Evolutionary conservation across 2,797 vertebrate species (phyloP), one percentile per base, ranked within the genome.

Genomic region (Loris lydekkerianus): DNA sequence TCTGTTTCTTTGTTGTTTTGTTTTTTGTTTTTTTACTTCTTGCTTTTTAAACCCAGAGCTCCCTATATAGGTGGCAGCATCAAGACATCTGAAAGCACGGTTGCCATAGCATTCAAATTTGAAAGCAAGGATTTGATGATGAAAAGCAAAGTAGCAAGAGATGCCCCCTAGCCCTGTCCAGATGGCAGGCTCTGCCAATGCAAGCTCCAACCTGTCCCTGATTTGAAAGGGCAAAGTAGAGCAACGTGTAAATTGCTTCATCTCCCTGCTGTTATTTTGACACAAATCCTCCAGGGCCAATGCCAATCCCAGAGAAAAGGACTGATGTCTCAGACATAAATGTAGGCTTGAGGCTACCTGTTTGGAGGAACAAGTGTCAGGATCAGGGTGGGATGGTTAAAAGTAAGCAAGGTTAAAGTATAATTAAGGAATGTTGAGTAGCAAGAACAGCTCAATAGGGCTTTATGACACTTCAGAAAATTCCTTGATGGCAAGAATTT

Each of bases 201-300:
- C 91, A 73, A 78, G 96, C 75, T 93, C 89, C 86, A 72, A 49
- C 92, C 95, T 94, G 95, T 65, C 89, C 91, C 80, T 37, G 86
- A 80, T 94, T 76, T 82, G 87, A 86, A 96, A 97, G 91, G 97
- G 85, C 87, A 89, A 93, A 78, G 82, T 49, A 93, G 78, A 89
- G 70, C 40, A 49, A 76, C 2, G 58, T 89, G 92, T 65, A 96
- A 95, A 98, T 95, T 94, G 93, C 94, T 97, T 88, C 84, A 78
- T 69, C 81, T 80, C 63, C 95, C 96, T 93, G 96, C 94, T 97
- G 93, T 86, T 95, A 96, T 53, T 94, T 75, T 96, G 94, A 95
- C 96, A 94, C 73, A 86, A 92, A 96, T 94, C 91, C 78, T 96
- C 86, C 76, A 83, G 86, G 81, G 83, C 86, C 87, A 86, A 94